Evolutionary conservation across 1,140 invertebrate genomes (phyloP), one percentile per base, ranked within the genome.

Genomic region (Drosophila chauvacae): DNA sequence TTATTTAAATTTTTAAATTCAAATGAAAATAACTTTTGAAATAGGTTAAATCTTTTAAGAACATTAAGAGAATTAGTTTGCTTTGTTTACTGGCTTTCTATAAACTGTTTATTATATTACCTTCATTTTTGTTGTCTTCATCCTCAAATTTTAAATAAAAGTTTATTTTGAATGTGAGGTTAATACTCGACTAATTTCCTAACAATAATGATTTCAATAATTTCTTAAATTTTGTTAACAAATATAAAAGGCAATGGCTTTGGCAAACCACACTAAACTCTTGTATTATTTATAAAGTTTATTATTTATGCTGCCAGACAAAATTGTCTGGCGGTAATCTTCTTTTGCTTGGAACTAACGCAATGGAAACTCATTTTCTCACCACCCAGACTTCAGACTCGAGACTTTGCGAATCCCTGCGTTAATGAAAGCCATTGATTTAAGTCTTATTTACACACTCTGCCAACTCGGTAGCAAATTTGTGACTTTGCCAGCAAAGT

Each of bases 381-480:
- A 37, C 18, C 13, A 30, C 18, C 42, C 28, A 11, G 39, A 64
- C 16, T 18, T 16, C 48, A 62, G 44, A 61, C 18, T 42, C 7
- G 7, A 53, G 28, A 60, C 30, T 53, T 41, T 64, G 7, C 7
- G 16, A 68, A 63, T 33, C 64, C 45, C 26, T 9, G 28, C 18
- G 53, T 63, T 63, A 68, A 68, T 68, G 59, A 64, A 50, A 33
- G 44, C 35, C 61, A 70, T 68, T 69, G 60, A 42, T 53, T 68
- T 68, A 16, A 30, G 30, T 16, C 37, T 39, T 66, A 56, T 55
- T 35, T 68, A n/a, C 66, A 39, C 23, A 23, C 20, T 16, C 41
- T 23, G 18, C 16, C 16, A 41, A 53, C 33, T 55, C 37, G 39
- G 33, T 55, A 35, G 28, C 37, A 76, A 63, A 75, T 74, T 76